Evolutionary conservation across 1,140 invertebrate genomes (phyloP).

Genomic region (Sinella curviseta): DNA sequence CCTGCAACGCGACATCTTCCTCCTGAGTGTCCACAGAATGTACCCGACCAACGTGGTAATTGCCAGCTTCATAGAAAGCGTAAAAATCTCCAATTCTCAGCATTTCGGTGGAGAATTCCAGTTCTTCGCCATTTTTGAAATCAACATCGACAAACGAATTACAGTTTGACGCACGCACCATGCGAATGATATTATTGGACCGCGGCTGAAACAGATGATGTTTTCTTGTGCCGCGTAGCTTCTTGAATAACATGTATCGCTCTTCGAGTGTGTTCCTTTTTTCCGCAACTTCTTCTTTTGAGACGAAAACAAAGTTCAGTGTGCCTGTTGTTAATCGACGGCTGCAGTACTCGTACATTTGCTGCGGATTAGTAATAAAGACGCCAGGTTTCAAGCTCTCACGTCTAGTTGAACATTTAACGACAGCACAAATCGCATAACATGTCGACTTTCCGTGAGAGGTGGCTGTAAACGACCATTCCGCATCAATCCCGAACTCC

Average conservation of each 20-base stretch:
- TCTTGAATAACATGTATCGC: background rate
- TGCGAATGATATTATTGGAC: background rate
- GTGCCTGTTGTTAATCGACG: no score
- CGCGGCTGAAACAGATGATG: background rate
- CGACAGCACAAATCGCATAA: slow-evolving; percentile 49
- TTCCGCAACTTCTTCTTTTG: background rate
- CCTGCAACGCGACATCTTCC: background rate
- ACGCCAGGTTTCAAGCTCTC: background rate
- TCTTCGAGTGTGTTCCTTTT: background rate
- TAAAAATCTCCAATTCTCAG: background rate
- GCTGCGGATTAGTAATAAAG: background rate
- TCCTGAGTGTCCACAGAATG: background rate
- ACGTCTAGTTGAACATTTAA: slow-evolving; percentile 32
- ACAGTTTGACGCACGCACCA: background rate
- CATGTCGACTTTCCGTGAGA: slow-evolving; percentile 49
- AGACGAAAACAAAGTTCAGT: background rate
- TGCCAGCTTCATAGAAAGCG: background rate
- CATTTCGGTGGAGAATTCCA: background rate
- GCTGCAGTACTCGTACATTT: no score
- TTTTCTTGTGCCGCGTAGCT: background rate
- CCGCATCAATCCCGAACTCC: slow-evolving; percentile 47
- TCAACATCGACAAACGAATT: background rate
- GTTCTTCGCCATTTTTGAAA: background rate
- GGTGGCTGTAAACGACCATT: slow-evolving; percentile 49
- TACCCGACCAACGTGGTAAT: background rate